Base-by-base conservation (phyloP, 2,888 invertebrate species). In the Pterostichus madidus region DNA sequence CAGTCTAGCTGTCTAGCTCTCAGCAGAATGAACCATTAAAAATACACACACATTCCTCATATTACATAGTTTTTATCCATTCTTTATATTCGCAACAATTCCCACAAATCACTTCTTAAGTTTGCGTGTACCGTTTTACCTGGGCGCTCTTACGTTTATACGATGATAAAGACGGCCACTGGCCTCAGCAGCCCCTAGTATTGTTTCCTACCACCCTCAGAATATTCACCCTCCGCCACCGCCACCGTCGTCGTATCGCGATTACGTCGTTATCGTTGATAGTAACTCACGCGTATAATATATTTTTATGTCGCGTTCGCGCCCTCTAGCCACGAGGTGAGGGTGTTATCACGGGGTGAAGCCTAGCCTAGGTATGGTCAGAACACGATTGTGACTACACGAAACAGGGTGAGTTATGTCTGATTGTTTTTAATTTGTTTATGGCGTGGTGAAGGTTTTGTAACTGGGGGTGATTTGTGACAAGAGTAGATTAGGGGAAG, bases 201-300 rank as follows among this genome's bases (percentile, higher is more conserved):
- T 24, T 24, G 24, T 24, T 24, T 24, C 3, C 24, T 1, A 39
- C 39, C 5, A 8, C 39, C 39, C 39, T 39, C 8, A 5, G 2
- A 6, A 1, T 3, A 39, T 39, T 39, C 39, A 39, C 6, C 39
- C 35, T 8, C 73, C 15, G 17, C 44, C 5, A 1, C 39, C 39
- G 39, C 39, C 53, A 10, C 5, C 59, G 24, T 75, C 53, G 53
- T 15, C 59, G 24, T 75, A 75, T 75, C 75, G 10, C 24, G 49
- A 75, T 75, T 49, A n/a, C 15, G 46, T 73, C 52, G 44, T 75
- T 75, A 75, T 75, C 52, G 52, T 24, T 13, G 75, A 75, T 75
- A 75, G 49, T 75, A 75, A 75, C 46, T 75, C 75, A 46, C 44
- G 52, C 49, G 31, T 71, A 71, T 71, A 71, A 71, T 71, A 71